A percentile compares a stretch with the other conserved stretches of the same genome.
phyloP scores from a whole-genome alignment of 64 coral and sea anemone species.

The Pocillopora verrucosa region DNA sequence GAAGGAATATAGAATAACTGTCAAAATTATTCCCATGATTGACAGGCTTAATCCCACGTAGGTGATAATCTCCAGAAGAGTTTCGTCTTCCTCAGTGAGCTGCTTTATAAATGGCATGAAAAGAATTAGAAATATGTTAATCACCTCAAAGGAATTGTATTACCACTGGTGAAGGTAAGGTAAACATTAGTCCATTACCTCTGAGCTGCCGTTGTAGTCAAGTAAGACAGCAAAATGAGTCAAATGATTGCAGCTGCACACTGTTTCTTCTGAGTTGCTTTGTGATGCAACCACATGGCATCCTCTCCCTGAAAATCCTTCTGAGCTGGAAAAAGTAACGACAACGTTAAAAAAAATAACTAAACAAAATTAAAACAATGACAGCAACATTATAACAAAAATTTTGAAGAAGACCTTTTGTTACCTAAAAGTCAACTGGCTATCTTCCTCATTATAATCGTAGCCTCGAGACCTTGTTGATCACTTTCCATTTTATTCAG shows the following conservation, averaged over 20 bases:
- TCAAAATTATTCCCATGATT: conserved; percentile 36
- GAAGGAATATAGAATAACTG: conserved; percentile 20
- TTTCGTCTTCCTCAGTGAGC: conserved; percentile 11
- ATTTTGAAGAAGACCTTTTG: too few relatives aligned
- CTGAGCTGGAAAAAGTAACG: background rate
- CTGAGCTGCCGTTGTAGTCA: too few relatives aligned
- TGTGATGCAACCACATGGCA: background rate
- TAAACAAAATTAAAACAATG: too few relatives aligned
- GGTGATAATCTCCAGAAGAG: conserved; percentile 13
- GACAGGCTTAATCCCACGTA: conserved; percentile 27
- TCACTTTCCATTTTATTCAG: too few relatives aligned
- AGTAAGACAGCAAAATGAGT: conserved; percentile 62
- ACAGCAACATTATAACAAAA: too few relatives aligned
- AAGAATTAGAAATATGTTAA: too few relatives aligned
- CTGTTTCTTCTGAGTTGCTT: background rate
- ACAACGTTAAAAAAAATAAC: too few relatives aligned
- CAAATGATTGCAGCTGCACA: conserved; percentile 62
- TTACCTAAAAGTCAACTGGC: too few relatives aligned
- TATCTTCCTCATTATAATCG: too few relatives aligned
- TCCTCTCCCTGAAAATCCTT: conserved; percentile 27
- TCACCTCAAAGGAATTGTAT: too few relatives aligned
- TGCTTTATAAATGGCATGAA: background rate
- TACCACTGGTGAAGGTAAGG: too few relatives aligned
- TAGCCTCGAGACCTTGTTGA: too few relatives aligned
- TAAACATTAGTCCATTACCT: background rate